Conservation (phyloP, 2,888 invertebrate genomes). For the Sesia apiformis region DNA sequence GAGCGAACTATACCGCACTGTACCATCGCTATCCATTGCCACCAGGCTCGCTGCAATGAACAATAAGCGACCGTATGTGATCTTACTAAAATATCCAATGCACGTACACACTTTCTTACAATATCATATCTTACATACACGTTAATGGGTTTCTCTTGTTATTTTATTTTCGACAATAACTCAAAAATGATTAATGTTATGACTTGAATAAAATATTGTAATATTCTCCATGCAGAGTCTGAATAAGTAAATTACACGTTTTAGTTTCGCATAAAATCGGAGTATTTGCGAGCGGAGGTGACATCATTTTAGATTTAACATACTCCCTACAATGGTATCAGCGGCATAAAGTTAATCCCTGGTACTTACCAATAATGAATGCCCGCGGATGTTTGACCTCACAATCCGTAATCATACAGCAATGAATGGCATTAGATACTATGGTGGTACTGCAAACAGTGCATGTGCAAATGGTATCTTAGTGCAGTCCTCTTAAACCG, state of each 20-base stretch:
- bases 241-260: no score
- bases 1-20: conserved; percentile 1
- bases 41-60: neutral
- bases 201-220: neutral
- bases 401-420: conserved; percentile 35
- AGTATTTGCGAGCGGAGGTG: no score
- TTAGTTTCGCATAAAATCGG: no score
- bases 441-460: conserved; percentile 16
- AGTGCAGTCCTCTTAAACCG: conserved; percentile 29
- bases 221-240: neutral
- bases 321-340: no score
- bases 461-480: conserved; percentile 39
- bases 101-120: neutral
- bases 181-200: conserved; percentile 42
- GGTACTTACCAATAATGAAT: conserved; percentile 1
- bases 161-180: conserved; percentile 31
- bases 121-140: conserved; percentile 20
- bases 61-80: neutral
- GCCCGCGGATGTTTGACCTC: conserved; percentile 29
- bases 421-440: conserved; percentile 30
- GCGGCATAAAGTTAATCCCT: neutral
- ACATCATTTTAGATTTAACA: no score
- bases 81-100: neutral
- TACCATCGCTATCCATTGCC: neutral
- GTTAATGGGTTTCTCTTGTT: conserved; percentile 60